Conservation (phyloP, 2,888 invertebrate species). For the Caenorhabditis japonica region DNA sequence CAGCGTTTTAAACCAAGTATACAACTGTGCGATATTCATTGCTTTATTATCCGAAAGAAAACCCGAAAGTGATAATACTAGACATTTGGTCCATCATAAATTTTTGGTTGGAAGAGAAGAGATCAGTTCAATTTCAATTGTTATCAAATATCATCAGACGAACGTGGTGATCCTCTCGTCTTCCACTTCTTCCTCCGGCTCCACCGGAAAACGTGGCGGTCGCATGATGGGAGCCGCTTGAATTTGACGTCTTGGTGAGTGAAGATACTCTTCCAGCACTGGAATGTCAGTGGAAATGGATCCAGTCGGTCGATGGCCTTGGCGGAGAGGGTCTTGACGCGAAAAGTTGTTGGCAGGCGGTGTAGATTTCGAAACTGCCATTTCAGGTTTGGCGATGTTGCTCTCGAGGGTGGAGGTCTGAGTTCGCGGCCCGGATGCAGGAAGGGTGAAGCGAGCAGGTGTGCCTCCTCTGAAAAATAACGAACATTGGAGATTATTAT, state of each 20-base stretch:
- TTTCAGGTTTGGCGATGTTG: conserved; percentile 49
- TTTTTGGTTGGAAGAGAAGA: conserved; percentile 9
- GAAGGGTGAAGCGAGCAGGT: conserved; percentile 36
- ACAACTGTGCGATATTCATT: no score
- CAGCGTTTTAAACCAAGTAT: no score
- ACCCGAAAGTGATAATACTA: no score
- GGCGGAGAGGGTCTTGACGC: conserved; percentile 45
- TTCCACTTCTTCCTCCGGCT: conserved; percentile 24
- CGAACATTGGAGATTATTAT: not conserved
- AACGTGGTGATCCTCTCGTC: conserved; percentile 44
- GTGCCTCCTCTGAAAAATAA: conserved; percentile 26
- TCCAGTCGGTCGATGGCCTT: conserved; percentile 30
- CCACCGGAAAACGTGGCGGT: no score
- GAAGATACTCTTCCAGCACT: conserved; percentile 49
- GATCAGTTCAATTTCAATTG: no score
- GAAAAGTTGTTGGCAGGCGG: conserved; percentile 39
- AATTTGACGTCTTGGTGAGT: conserved; percentile 44
- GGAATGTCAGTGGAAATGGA: conserved; percentile 27
- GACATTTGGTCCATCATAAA: no score
- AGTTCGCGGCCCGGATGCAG: conserved; percentile 25
- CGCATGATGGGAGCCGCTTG: not conserved
- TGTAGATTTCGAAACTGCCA: conserved; percentile 24
- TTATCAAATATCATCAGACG: no score
- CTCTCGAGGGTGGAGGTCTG: conserved; percentile 56
- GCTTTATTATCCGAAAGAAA: no score